Evolutionary conservation across 2,797 vertebrate genomes (phyloP).

Genomic region (Lycodopsis pacificus): DNA sequence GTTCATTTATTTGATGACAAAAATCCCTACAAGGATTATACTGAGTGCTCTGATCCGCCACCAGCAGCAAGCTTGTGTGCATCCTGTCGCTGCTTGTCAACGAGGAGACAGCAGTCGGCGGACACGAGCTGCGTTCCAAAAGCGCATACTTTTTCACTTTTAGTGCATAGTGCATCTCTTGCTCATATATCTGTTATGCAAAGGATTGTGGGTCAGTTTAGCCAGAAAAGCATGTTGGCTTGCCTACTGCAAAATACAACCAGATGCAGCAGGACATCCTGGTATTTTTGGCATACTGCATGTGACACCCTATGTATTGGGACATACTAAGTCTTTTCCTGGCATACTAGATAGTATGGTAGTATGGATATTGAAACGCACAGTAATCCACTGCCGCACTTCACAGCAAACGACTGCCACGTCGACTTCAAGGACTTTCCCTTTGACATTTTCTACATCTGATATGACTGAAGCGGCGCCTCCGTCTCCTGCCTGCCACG

Average conservation of each 20-base stretch:
- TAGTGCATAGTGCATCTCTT: no score
- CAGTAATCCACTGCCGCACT: constrained; percentile 16
- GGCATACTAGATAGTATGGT: no score
- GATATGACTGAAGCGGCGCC: constrained; percentile 38
- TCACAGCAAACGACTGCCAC: constrained; percentile 27
- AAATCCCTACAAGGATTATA: constrained; percentile 45
- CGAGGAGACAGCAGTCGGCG: constrained; percentile 21
- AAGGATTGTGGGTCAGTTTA: background rate
- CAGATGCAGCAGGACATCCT: no score
- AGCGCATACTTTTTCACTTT: no score
- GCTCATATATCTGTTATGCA: background rate
- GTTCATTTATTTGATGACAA: constrained; percentile 66
- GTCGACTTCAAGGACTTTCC: constrained; percentile 22
- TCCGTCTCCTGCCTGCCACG: constrained; percentile 22
- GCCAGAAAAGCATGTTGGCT: no score
- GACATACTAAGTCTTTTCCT: no score
- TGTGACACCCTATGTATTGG: background rate
- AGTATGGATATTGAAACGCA: background rate
- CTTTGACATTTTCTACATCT: constrained; percentile 53
- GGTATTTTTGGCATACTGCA: no score
- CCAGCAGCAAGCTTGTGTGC: constrained; percentile 19
- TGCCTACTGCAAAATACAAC: no score
- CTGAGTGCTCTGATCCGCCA: constrained; percentile 47
- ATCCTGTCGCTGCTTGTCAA: constrained; percentile 41
- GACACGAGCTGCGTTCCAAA: background rate